These are phyloP conservation scores for Rhopalosiphum nymphaeae DNA, from an alignment of 2,888 invertebrate species.

Conservation along the genomic window DNA sequence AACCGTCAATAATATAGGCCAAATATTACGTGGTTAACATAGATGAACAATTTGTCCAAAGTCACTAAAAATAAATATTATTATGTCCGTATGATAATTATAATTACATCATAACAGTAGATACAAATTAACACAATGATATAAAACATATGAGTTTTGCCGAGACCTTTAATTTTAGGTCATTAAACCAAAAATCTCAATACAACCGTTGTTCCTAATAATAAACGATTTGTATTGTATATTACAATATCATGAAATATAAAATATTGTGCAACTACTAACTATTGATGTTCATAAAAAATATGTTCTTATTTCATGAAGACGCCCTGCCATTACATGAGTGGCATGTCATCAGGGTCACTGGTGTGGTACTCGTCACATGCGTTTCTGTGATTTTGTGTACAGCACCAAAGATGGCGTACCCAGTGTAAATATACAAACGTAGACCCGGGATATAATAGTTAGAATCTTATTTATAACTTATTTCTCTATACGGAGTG, in stretches of 20 bases:
- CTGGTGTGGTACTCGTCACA: neutral
- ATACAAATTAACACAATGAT: too few relatives aligned
- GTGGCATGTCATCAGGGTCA: neutral
- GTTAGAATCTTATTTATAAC: neutral
- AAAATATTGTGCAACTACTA: neutral
- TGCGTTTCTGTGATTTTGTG: neutral
- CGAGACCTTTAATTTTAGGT: too few relatives aligned
- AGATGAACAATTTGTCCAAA: too few relatives aligned
- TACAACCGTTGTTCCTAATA: too few relatives aligned
- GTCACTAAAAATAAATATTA: too few relatives aligned
- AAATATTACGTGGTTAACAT: too few relatives aligned
- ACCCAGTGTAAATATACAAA: conserved; percentile 25
- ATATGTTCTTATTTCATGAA: neutral
- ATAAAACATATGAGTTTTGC: too few relatives aligned
- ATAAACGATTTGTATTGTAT: neutral
- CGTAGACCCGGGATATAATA: neutral
- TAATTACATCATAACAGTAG: too few relatives aligned
- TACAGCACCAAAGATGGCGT: conserved; percentile 19
- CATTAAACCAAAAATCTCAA: too few relatives aligned
- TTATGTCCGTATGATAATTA: too few relatives aligned
- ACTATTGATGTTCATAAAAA: neutral
- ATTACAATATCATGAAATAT: neutral
- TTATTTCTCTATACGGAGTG: neutral
- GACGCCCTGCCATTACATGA: neutral
- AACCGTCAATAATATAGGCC: too few relatives aligned